Evolutionary conservation across 2,888 invertebrate species (phyloP), one percentile per base, ranked within the genome.

Genomic region (Hylaea fasciaria): DNA sequence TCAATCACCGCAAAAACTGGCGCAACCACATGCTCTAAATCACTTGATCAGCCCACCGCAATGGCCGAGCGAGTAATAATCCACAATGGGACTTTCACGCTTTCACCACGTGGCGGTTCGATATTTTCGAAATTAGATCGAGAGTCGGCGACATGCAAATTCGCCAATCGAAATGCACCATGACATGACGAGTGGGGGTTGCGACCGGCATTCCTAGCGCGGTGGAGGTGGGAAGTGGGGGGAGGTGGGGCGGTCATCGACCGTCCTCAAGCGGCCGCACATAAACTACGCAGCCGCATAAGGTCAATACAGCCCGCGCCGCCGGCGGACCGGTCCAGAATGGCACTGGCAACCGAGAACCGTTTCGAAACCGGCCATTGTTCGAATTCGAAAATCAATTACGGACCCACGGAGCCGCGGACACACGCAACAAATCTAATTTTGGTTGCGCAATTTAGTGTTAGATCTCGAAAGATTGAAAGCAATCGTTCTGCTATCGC

Each of bases 261-360:
- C 91, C 91, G 91, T 91, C 91, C 91, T 91, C 91, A 76, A 84
- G 73, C 84, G 83, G 83, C 81, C 87, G 83, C 80, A 86, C 87
- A 88, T 87, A 87, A 86, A 89, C 89, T 88, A 91, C 90, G 87
- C 87, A 86, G 86, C 79, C 89, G 89, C 87, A 86, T 89, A 89
- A 91, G 91, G 91, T 91, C 91, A 91, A 87, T 83, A 88, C 82
- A 76, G 82, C 80, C 77, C 80, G 83, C 80, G 79, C 80, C 77
- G 73, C 72, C 74, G 66, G 69, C 78, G 35, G 71, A 72, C 72
- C 71, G 71, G 72, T 72, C 67, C 68, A 66, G 64, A 69, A 70
- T 72, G 74, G 65, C 64, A 61, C 55, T 56, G 56, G 69, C 66
- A 62, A 49, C 63, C 50, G 46, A 57, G 61, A 74, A 80, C 78